A percentile compares a stretch with the other conserved stretches of the same genome.
Evolutionary conservation across 2,888 invertebrate species (phyloP).

Genomic region (Hyposoter didymator): DNA sequence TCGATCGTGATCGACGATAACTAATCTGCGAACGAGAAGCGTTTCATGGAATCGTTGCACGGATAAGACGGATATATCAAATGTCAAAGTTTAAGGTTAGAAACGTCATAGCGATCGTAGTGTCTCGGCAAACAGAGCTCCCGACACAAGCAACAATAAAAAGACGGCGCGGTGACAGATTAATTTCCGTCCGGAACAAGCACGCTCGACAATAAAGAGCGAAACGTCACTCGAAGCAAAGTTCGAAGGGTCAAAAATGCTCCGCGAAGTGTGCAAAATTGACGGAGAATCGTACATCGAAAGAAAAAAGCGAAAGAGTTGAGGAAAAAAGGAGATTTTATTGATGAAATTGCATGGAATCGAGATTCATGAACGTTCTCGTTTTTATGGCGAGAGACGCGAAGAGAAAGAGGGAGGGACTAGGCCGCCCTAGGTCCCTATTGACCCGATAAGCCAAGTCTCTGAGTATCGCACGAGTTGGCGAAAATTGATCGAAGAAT

Average conservation of each 20-base stretch:
- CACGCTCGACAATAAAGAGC: neutral
- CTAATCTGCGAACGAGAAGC: conserved; percentile 65
- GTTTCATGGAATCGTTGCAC: conserved; percentile 4
- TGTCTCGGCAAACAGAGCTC: conserved; percentile 1
- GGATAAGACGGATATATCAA: conserved; percentile 25
- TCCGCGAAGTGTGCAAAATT: neutral
- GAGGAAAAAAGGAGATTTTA: conserved; percentile 15
- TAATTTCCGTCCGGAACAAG: neutral
- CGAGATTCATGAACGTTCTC: neutral
- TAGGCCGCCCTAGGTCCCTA: conserved; percentile 59
- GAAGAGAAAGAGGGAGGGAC: conserved; percentile 33
- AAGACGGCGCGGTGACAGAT: neutral
- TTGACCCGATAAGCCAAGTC: conserved; percentile 66
- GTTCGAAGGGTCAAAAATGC: neutral
- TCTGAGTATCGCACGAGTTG: conserved; percentile 43
- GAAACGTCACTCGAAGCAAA: neutral
- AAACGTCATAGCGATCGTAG: conserved; percentile 13
- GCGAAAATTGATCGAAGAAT: conserved; percentile 61
- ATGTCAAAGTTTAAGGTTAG: conserved; percentile 65
- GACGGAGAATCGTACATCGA: neutral
- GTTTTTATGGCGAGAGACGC: neutral
- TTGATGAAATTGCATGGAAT: conserved; percentile 17
- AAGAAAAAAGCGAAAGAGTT: neutral
- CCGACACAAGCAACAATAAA: conserved; percentile 8
- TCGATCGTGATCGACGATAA: conserved; percentile 60